phyloP scores from a whole-genome alignment of 2,113 vertebrate genomes.

The Gambusia holbrooki region DNA sequence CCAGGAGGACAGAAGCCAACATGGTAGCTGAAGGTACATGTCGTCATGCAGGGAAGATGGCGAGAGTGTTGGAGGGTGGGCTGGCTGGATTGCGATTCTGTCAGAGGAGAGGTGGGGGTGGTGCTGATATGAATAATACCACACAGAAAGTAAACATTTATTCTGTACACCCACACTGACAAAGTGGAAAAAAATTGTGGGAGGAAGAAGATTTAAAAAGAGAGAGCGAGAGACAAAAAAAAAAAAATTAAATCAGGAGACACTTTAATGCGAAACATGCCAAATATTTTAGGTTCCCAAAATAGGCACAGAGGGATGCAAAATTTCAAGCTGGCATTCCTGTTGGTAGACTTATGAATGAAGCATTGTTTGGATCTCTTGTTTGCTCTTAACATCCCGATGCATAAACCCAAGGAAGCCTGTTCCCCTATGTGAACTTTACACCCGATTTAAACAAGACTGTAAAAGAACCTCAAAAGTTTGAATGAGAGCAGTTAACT shows the following conservation, averaged over 20 bases:
- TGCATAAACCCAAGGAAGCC: constrained; percentile 35
- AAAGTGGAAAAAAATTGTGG: constrained; percentile 48
- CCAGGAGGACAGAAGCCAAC: constrained; percentile 69
- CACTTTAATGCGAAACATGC: constrained; percentile 44
- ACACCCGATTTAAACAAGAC: constrained; percentile 46
- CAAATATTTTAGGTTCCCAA: constrained; percentile 56
- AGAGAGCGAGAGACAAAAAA: constrained; percentile 23
- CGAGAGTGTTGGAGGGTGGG: constrained; percentile 28
- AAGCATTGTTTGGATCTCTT: constrained; percentile 39
- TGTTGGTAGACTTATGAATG: constrained; percentile 44
- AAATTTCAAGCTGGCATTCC: constrained; percentile 48
- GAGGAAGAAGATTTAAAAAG: constrained; percentile 15
- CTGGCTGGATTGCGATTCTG: constrained; percentile 49
- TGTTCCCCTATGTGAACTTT: constrained; percentile 43
- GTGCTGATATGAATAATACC: constrained; percentile 66
- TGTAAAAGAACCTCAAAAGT: constrained; percentile 31
- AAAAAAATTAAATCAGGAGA: constrained; percentile 22
- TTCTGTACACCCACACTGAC: constrained; percentile 68
- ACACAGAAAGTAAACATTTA: constrained; percentile 65
- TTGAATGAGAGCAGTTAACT: constrained; percentile 33
- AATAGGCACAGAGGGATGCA: constrained; percentile 62
- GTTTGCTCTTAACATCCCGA: constrained; percentile 30
- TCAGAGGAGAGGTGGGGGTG: constrained; percentile 29
- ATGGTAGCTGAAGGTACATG: constrained; percentile 52
- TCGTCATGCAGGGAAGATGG: constrained; percentile 14